Conservation (phyloP, 2,888 invertebrate species). For the Drosophila infuscata region DNA sequence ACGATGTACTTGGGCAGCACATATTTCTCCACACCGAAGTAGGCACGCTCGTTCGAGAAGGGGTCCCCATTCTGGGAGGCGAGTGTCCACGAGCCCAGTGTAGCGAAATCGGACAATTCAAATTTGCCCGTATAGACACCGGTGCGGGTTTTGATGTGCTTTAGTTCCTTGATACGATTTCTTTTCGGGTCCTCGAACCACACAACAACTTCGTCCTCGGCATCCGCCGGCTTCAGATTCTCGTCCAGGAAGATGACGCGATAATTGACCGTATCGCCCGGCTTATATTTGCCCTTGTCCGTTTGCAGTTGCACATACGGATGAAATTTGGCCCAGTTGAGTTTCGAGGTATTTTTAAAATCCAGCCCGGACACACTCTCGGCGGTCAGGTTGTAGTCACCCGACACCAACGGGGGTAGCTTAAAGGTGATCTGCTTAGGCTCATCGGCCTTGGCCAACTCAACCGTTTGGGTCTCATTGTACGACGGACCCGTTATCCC, state of each 20-base stretch:
- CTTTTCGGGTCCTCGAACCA: constrained; percentile 90
- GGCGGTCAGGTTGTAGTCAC: constrained; percentile 91
- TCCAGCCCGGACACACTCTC: constrained; percentile 90
- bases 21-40: constrained; percentile 92
- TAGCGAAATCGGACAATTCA: constrained; percentile 90
- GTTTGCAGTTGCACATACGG: constrained; percentile 92
- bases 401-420: constrained; percentile 83
- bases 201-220: constrained; percentile 87
- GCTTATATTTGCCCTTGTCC: constrained; percentile 96
- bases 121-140: constrained; percentile 90
- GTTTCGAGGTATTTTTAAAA: constrained; percentile 90
- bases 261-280: constrained; percentile 93
- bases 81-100: constrained; percentile 94
- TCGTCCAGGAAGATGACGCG: constrained; percentile 87
- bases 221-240: constrained; percentile 89
- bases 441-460: constrained; percentile 61
- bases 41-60: constrained; percentile 68
- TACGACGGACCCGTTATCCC: constrained; percentile 79
- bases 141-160: constrained; percentile 85
- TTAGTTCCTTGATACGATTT: constrained; percentile 94
- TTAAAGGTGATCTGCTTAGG: constrained; percentile 72
- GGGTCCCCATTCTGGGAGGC: constrained; percentile 51
- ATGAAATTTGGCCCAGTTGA: constrained; percentile 87
- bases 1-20: constrained; percentile 97
- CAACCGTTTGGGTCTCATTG: constrained; percentile 72